Base-by-base conservation (phyloP, 2,888 invertebrate genomes). In the Himalopsyche tibetana region DNA sequence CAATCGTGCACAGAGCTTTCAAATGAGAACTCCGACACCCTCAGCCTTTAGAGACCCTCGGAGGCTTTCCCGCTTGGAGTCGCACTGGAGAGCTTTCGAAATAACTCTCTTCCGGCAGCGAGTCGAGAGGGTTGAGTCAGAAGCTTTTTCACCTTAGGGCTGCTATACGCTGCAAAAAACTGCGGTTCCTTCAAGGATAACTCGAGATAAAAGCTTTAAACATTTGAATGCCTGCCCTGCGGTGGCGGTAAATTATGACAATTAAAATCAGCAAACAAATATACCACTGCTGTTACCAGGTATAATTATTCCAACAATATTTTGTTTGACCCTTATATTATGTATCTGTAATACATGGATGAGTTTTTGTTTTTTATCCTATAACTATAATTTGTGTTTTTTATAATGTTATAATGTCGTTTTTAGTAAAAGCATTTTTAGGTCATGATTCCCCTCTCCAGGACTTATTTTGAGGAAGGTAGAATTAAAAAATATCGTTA, bases 31-130 rank as follows among this genome's bases (percentile, higher is more conserved):
- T 80, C 45, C n/a, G 51, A 80, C 80, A 42, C 69, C 38, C 69
- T 74, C 69, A 74, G 69, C 69, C 36, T 74, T 74, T 74, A 85
- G 51, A 45, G 82, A 69, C 82, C 74, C 38, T 38, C 74, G 28
- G 63, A 80, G 85, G 74, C 82, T 51, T 55, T 85, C 82, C 80
- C 82, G 79, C 55, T 82, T 79, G 42, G 51, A 79, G 82, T 82
- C 69, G 69, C 55, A 17, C 82, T 82, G 74, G 55, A 84, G 84
- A 55, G 82, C 86, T 74, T 86, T 86, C 82, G 79, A 86, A 82
- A 63, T 55, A 42, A 51, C 84, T 84, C 84, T 55, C 81, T 83
- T 81, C 36, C 63, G 82, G 45, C 55, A 85, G 85, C 82, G 83
- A 40, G 82, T 45, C 80, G 81, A 81, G 74, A 55, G 82, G 82